Base-by-base conservation (phyloP, 2,797 vertebrate genomes). In the Ispidina picta region DNA sequence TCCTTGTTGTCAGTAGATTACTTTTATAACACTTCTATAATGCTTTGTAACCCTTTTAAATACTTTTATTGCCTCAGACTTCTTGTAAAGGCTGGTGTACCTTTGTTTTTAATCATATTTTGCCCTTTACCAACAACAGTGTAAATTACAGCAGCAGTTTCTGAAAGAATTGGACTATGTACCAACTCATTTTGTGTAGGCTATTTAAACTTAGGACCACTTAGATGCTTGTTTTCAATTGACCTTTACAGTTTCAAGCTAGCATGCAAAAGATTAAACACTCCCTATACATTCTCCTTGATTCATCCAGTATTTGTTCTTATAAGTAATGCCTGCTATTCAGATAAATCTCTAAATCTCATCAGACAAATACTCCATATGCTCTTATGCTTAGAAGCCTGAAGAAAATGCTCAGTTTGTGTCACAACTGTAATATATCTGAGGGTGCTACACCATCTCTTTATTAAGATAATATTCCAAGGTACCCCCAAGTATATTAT, bases 381-480 rank as follows among this genome's bases (percentile, higher is more conserved):
- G 81, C 54, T 90, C 41, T 86, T 17, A 23, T n/a, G 48, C 78
- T 91, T 78, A 70, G 26, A 91, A 86, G 25, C 76, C 75, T 79
- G 75, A 88, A 69, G 48, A 51, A 77, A 54, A 65, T 39, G 43
- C 81, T 88, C 74, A 69, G 60, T 62, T 91, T 86, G 29, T 89
- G 64, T 92, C 83, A 64, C 68, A 76, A 15, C 37, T 5, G 0
- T 82, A 71, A 86, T 58, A 33, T 71, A 90, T 86, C 77, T 94
- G 83, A 79, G 77, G 54, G 54, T 86, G 78, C 78, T 80, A 14
- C 37, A 64, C 78, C 48, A 72, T 79, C 71, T 91, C 81, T 86
- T 88, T 88, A 49, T 86, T 91, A 80, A 84, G 60, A 51, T 84
- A 96, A 62, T 83, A 71, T 84, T 83, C 65, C 83, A 82, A 88